Conservation (phyloP, 2,888 invertebrate species). For the Trilocha varians region DNA sequence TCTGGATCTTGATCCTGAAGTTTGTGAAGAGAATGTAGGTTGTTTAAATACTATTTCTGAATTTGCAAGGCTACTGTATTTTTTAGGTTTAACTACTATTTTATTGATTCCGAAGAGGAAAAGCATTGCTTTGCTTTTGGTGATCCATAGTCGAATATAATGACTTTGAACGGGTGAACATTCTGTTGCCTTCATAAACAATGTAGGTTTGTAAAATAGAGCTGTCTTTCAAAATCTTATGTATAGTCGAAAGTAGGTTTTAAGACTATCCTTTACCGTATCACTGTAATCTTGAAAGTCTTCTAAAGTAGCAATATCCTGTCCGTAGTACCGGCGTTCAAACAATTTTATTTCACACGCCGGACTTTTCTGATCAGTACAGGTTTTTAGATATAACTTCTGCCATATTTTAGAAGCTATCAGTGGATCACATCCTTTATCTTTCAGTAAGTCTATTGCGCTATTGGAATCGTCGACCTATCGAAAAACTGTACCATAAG, state of each 20-base stretch:
- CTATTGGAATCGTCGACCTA: constrained; percentile 48
- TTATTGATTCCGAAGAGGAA: too few relatives aligned
- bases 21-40: not conserved
- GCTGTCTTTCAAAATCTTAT: too few relatives aligned
- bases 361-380: constrained; percentile 41
- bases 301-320: constrained; percentile 25
- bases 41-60: too few relatives aligned
- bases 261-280: too few relatives aligned
- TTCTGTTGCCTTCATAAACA: too few relatives aligned
- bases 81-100: too few relatives aligned
- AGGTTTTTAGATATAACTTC: constrained; percentile 42
- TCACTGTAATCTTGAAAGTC: constrained; percentile 13
- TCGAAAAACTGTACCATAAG: not conserved
- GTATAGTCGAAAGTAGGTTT: too few relatives aligned
- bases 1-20: not conserved
- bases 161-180: too few relatives aligned
- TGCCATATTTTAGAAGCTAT: constrained; percentile 39
- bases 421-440: constrained; percentile 34
- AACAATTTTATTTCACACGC: constrained; percentile 37
- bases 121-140: too few relatives aligned
- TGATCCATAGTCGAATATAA: too few relatives aligned
- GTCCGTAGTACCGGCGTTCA: constrained; percentile 38
- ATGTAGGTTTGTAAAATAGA: too few relatives aligned
- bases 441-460: constrained; percentile 45
- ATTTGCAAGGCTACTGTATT: too few relatives aligned